Evolutionary conservation across 2,888 invertebrate genomes (phyloP), one percentile per base, ranked within the genome.

Genomic region (Eulithis testata): DNA sequence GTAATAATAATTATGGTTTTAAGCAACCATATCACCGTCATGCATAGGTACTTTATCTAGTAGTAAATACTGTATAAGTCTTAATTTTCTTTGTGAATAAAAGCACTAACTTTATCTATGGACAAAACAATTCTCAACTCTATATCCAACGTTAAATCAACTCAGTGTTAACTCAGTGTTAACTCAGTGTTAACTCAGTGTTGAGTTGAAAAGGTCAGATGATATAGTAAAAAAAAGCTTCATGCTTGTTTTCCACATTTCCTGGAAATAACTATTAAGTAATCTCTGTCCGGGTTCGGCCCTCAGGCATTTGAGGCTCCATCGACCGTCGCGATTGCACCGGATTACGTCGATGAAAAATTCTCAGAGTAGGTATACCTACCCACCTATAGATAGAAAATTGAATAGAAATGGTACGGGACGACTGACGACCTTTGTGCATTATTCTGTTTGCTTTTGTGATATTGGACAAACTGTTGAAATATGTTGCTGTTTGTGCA

Each of bases 281-380:
- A 61, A 61, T 62, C 58, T 61, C 50, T 56, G 51, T 52, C 50
- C 31, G 55, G 62, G 43, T 44, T 59, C 58, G 3, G 59, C 54
- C 62, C 59, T 27, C 51, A 11, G 65, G 65, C 65, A 51, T 55
- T 59, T 4, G 40, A 45, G 43, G 50, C 47, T 60, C 64, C 57
- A 66, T 60, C 58, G 59, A 55, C 60, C 60, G 47, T 40, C 73
- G 75, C 78, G 79, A 84, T 81, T 82, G 81, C 80, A 79, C 66
- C 66, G 85, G 83, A 85, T 87, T 85, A 85, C 85, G 82, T 82
- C 82, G 82, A 85, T 87, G 86, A 87, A 88, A 87, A 86, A 86
- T 86, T 82, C 82, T 79, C 73, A 69, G 74, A 77, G 74, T 75
- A 76, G 77, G 74, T 75, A 76, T 80, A 76, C 8, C 40, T 40